A percentile compares a stretch with the other conserved stretches of the same genome.
phyloP scores from a whole-genome alignment of 2,113 vertebrate species.

The Callipepla squamata region DNA sequence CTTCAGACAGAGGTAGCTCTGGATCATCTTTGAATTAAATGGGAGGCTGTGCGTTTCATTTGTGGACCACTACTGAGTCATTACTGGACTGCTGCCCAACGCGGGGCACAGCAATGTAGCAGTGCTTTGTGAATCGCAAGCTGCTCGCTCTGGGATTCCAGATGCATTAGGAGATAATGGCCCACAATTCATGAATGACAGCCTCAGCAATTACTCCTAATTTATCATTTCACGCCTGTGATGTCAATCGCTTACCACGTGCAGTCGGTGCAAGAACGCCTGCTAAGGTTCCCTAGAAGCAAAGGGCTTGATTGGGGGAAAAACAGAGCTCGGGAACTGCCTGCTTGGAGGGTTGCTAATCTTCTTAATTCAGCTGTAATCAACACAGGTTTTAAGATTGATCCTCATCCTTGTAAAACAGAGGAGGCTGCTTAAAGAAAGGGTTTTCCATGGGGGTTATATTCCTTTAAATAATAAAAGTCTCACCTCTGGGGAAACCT shows the following conservation, averaged over 20 bases:
- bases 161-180: neutral
- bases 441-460: neutral
- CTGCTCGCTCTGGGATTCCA: neutral
- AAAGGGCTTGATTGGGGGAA: neutral
- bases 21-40: neutral
- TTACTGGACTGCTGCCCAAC: neutral
- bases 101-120: rapidly evolving
- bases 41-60: neutral
- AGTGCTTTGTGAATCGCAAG: neutral
- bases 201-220: neutral
- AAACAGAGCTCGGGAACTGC: neutral
- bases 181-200: neutral
- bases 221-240: neutral
- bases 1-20: neutral
- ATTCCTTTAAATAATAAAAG: slow-evolving; percentile 1
- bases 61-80: neutral
- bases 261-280: neutral
- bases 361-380: neutral
- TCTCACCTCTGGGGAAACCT: slow-evolving; percentile 44
- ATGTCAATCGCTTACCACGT: neutral
- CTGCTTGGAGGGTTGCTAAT: neutral
- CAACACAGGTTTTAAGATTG: neutral
- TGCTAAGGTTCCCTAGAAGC: neutral
- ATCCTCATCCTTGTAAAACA: neutral
- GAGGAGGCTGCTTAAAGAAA: slow-evolving; percentile 24